Percentiles rank a stretch among this genome's conserved stretches.
Evolutionary conservation across 2,888 invertebrate genomes (phyloP).

Genomic region (Cerceris rybyensis): DNA sequence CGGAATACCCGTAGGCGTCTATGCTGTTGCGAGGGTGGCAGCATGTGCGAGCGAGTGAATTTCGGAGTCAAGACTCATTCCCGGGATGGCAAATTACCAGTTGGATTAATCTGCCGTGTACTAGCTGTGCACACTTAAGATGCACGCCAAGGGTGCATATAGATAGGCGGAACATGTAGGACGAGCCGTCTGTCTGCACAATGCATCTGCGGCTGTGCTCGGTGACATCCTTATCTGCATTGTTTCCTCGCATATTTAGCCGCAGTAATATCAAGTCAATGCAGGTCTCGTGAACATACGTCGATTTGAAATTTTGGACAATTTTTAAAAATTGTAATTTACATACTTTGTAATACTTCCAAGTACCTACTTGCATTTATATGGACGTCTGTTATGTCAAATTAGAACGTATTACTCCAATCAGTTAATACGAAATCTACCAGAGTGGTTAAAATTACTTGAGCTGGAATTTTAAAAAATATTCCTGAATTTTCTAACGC

Average conservation of each 20-base stretch:
- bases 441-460: no score
- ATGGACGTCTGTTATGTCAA: no score
- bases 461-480: no score
- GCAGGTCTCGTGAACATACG: no score
- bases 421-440: no score
- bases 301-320: no score
- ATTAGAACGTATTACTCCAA: no score
- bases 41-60: constrained; percentile 49
- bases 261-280: no score
- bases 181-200: constrained; percentile 36
- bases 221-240: constrained; percentile 47
- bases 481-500: no score
- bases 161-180: constrained; percentile 42
- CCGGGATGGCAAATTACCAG: constrained; percentile 60
- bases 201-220: constrained; percentile 34
- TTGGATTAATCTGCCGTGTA: constrained; percentile 55
- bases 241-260: neutral
- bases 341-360: no score
- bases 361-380: no score
- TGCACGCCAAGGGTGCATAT: constrained; percentile 42
- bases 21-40: constrained; percentile 19
- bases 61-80: constrained; percentile 53
- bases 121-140: constrained; percentile 51
- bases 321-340: no score
- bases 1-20: constrained; percentile 10